A percentile compares a stretch with the other conserved stretches of the same genome.
These are phyloP conservation scores for Squalus acanthias DNA, from an alignment of 2,797 vertebrate genomes.

Conservation along the genomic window DNA sequence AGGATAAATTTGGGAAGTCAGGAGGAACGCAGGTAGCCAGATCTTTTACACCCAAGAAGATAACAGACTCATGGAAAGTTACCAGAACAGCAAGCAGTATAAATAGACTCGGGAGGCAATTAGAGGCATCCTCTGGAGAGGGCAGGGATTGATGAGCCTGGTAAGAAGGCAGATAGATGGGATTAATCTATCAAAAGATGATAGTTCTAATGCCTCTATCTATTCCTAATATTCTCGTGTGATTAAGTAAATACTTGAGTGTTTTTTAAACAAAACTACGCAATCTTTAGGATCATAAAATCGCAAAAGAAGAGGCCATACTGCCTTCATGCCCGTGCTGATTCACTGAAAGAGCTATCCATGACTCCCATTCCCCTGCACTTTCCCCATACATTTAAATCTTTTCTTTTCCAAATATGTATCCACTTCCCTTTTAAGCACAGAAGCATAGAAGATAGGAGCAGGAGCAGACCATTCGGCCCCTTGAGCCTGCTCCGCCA, in stretches of 20 bases:
- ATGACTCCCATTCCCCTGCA: not conserved
- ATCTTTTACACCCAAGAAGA: not conserved
- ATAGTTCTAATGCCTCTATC: not conserved
- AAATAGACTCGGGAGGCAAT: not conserved
- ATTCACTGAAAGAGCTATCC: not conserved
- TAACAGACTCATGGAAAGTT: too few species aligned
- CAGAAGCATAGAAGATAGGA: too few species aligned
- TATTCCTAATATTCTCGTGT: not conserved
- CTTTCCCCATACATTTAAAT: not conserved
- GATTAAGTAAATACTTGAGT: not conserved
- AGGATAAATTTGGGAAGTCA: not conserved
- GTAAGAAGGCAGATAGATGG: not conserved
- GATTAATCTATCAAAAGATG: slow-evolving; percentile 11
- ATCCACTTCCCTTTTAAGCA: not conserved
- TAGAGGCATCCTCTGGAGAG: not conserved
- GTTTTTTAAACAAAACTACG: not conserved
- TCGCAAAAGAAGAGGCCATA: too few species aligned
- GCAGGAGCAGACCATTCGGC: too few species aligned
- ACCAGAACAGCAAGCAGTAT: not conserved
- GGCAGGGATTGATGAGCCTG: slow-evolving; percentile 17
- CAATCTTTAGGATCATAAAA: not conserved
- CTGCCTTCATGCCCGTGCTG: not conserved
- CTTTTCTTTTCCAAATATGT: not conserved
- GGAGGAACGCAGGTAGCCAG: not conserved
- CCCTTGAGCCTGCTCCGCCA: too few species aligned